Percentiles rank a stretch among this genome's conserved stretches.
Conservation (phyloP, 2,797 vertebrate genomes). For the Apogon hyalosoma region DNA sequence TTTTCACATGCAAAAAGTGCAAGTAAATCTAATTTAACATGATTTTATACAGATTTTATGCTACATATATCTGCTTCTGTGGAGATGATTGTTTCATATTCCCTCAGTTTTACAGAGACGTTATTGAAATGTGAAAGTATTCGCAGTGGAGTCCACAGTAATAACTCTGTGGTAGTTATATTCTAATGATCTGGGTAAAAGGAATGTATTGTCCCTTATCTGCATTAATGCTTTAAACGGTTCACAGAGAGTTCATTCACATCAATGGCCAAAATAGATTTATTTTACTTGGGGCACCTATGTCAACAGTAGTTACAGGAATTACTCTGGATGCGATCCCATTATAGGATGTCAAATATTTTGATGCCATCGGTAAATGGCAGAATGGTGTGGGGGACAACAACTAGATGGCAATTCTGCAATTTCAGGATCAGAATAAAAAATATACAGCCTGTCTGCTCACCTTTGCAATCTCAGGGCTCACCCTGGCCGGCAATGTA, state of each 20-base stretch:
- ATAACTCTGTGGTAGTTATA: conserved; percentile 46
- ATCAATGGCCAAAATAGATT: conserved; percentile 79
- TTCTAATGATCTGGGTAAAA: conserved; percentile 51
- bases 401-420: conserved; percentile 72
- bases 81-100: conserved; percentile 37
- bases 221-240: conserved; percentile 70
- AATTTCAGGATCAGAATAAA: conserved; percentile 75
- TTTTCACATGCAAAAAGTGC: too few relatives aligned
- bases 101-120: conserved; percentile 39
- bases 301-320: conserved; percentile 83
- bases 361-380: conserved; percentile 81
- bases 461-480: conserved; percentile 76
- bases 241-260: conserved; percentile 82
- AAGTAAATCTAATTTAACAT: too few relatives aligned
- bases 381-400: conserved; percentile 67
- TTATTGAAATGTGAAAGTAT: conserved; percentile 30
- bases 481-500: conserved; percentile 75
- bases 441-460: conserved; percentile 68
- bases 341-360: conserved; percentile 84
- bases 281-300: conserved; percentile 83
- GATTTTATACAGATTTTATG: too few relatives aligned
- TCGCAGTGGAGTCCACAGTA: conserved; percentile 22
- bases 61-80: conserved; percentile 3
- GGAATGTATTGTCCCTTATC: conserved; percentile 72
- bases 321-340: conserved; percentile 74